Percentiles rank a stretch among this genome's conserved stretches.
These are phyloP conservation scores for Aleiodes leptofemur DNA, from an alignment of 2,888 invertebrate genomes.

Conservation along the genomic window DNA sequence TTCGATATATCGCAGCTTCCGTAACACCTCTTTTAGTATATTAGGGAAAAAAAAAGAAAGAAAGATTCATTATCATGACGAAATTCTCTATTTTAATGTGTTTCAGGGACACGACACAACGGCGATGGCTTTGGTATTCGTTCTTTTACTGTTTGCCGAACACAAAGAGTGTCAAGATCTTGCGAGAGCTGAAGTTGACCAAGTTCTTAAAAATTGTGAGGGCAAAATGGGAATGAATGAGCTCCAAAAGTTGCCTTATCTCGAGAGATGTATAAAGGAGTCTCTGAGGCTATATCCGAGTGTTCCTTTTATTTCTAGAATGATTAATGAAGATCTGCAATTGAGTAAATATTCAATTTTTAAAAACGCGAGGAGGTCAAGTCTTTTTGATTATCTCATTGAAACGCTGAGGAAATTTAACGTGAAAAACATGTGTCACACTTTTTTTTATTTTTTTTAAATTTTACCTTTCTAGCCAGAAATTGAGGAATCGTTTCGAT, in stretches of 20 bases:
- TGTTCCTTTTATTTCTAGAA: constrained; percentile 81
- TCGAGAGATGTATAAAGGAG: constrained; percentile 84
- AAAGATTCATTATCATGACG: not conserved
- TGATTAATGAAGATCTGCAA: constrained; percentile 77
- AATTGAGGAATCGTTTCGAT: no score
- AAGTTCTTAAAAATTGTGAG: constrained; percentile 76
- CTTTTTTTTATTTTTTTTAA: no score
- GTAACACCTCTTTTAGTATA: no score
- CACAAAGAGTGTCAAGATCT: constrained; percentile 51
- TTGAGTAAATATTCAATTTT: constrained; percentile 49
- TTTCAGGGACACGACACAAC: constrained; percentile 55
- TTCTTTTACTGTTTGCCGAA: constrained; percentile 53
- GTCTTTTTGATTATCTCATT: no score
- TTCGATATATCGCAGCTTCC: no score
- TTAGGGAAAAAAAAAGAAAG: no score
- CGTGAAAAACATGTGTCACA: no score
- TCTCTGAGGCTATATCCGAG: constrained; percentile 81
- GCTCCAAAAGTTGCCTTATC: constrained; percentile 80
- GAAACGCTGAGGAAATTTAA: no score
- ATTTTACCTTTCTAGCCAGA: no score
- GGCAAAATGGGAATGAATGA: constrained; percentile 77
- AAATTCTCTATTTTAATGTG: not conserved
- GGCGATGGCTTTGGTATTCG: constrained; percentile 50
- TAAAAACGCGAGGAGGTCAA: not conserved
- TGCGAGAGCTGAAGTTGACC: constrained; percentile 61